Conservation (phyloP, 2,888 invertebrate species). For the Drosophila maculinotata region DNA sequence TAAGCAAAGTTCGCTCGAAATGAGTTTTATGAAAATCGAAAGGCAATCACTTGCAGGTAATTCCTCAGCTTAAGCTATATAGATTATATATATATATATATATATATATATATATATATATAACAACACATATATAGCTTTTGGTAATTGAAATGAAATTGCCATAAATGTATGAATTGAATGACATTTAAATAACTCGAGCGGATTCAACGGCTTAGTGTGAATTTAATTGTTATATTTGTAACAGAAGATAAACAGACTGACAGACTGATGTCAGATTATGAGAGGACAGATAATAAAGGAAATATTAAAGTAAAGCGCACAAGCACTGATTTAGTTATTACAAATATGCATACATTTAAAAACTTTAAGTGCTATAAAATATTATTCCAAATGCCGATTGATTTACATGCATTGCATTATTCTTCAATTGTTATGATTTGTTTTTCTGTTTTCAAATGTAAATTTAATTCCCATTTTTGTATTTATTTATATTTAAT, state of each 20-base stretch:
- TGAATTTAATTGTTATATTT: constrained; percentile 27
- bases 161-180: constrained; percentile 40
- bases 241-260: constrained; percentile 4
- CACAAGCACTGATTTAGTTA: background rate
- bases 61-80: constrained; percentile 21
- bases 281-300: background rate
- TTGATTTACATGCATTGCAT: too few species aligned
- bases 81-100: constrained; percentile 24
- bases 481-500: too few species aligned
- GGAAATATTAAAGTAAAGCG: background rate
- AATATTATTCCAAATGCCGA: too few species aligned
- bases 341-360: too few species aligned
- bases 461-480: too few species aligned
- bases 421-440: too few species aligned
- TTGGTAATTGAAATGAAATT: constrained; percentile 44
- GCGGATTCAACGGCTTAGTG: constrained; percentile 1
- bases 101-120: background rate
- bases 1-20: constrained; percentile 14
- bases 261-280: background rate
- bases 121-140: background rate
- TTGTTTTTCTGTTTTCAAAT: too few species aligned
- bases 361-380: too few species aligned
- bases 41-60: constrained; percentile 48
- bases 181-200: constrained; percentile 19
- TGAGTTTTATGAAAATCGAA: constrained; percentile 43